Conservation (phyloP, 2,113 vertebrate species). For the Calidris pugnax region DNA sequence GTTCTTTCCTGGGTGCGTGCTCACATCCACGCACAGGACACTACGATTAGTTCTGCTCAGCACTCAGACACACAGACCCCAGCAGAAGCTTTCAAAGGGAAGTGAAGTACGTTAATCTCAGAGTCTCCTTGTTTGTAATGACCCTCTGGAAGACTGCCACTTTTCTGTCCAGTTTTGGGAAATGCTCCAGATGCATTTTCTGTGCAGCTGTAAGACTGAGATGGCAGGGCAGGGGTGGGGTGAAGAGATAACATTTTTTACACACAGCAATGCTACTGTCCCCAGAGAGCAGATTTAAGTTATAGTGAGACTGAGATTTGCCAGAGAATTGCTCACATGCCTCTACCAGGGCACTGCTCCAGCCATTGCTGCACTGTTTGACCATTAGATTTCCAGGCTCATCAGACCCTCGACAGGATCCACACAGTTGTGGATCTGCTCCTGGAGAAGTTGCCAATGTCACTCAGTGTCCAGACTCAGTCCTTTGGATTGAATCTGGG, state of each 20-base stretch:
- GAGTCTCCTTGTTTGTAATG: neutral
- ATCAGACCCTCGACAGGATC: neutral
- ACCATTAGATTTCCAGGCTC: neutral
- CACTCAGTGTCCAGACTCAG: neutral
- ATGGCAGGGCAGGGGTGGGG: neutral
- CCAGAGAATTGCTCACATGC: neutral
- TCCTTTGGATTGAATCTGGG: neutral
- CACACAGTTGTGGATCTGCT: neutral
- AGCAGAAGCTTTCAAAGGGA: neutral
- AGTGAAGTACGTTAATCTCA: neutral
- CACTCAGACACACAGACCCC: neutral
- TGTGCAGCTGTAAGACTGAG: neutral
- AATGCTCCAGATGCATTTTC: neutral
- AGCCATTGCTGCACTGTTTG: neutral
- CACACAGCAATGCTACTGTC: neutral
- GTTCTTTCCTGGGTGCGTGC: neutral
- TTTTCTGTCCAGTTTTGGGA: neutral
- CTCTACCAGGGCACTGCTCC: neutral
- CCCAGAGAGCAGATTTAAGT: neutral
- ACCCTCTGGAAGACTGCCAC: neutral
- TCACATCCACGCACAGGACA: neutral
- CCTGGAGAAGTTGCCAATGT: neutral
- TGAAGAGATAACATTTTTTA: neutral
- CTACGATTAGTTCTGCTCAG: neutral
- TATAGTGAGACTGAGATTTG: neutral